Base-by-base conservation (phyloP, 2,888 invertebrate genomes). In the Tyria jacobaeae region DNA sequence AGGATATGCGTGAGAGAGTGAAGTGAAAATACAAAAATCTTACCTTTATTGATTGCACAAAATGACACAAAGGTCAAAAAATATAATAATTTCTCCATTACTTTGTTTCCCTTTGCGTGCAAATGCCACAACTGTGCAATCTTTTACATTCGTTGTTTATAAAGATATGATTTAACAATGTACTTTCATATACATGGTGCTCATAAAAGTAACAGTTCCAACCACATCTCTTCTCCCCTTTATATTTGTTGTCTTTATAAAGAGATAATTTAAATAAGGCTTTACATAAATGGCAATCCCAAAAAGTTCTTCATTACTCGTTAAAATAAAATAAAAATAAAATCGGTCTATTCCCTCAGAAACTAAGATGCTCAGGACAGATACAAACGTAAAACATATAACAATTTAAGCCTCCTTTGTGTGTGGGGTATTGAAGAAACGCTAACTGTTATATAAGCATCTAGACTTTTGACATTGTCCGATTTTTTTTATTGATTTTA, bases 31-130 rank as follows among this genome's bases (percentile, higher is more conserved):
- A 5, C 14, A 27, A 31, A 25, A 39, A n/a, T 31, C 54, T 6
- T 54, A 50, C 39, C 50, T 39, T 17, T 9, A 21, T 39, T 31
- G 4, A 25, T 44, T 9, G 51, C 15, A 9, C 41, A 54, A 54
- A 54, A 9, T 17, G 15, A 12, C 21, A 44, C 54, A 31, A 48
- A 3, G 7, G 35, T 25, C 47, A 34, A 53, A 14, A 53, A 4
- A 31, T 21, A 31, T 31, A 54, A 21, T 31, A 54, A 21, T 54
- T 41, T 41, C 5, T 31, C 31, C 54, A 54, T 54, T 21, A 7
- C 31, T 54, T 31, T 31, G 17, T 31, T 44, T 21, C 44, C 17
- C 7, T 41, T 17, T 6, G 17, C 54, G 54, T 54, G 27, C 54
- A 12, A 27, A 17, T 27, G 7, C 41, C 17, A 54, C 41, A 54